Evolutionary conservation across 2,113 vertebrate species (phyloP), one percentile per base, ranked within the genome.

Genomic region (Halichoeres trimaculatus): DNA sequence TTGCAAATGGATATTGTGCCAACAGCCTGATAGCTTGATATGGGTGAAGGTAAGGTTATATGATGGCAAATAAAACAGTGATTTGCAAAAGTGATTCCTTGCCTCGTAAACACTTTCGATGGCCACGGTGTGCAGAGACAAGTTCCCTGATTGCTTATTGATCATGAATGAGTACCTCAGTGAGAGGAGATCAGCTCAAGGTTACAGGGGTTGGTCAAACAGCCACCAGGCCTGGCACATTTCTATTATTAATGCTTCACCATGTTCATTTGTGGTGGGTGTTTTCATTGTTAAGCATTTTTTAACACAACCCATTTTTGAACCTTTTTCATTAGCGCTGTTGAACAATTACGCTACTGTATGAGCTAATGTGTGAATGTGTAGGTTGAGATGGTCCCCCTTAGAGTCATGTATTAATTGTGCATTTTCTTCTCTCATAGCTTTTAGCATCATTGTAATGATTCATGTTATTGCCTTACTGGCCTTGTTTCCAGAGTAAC

Each of bases 141-240:
- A 88, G 85, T 88, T 76, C 77, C 67, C 83, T 92, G 90, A 93
- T 92, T 91, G 86, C 86, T 93, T 92, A 93, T 93, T 94, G 93
- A 93, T 94, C 85, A 91, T 72, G 69, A 86, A 84, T 83, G 88
- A 82, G 85, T 73, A 78, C 40, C 75, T 66, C 70, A 76, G 69
- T 60, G 40, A 83, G 66, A 58, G 45, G 70, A 84, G 85, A 89
- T 81, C 76, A 66, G 74, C 51, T 78, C 75, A 86, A 84, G 88
- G 88, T 86, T 72, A 66, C 54, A 70, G 48, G 84, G 91, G 87
- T 91, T 84, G 83, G 41, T 70, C 38, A 79, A 76, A 65, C 40
- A 61, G 58, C 54, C 55, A 71, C 30, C 38, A 73, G 50, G 43
- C 43, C 50, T 40, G 24, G 23, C 23, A 52, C 48, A 76, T 20